Evolutionary conservation across 1,140 invertebrate species (phyloP), one percentile per base, ranked within the genome.

Genomic region (Diuraphis noxia): DNA sequence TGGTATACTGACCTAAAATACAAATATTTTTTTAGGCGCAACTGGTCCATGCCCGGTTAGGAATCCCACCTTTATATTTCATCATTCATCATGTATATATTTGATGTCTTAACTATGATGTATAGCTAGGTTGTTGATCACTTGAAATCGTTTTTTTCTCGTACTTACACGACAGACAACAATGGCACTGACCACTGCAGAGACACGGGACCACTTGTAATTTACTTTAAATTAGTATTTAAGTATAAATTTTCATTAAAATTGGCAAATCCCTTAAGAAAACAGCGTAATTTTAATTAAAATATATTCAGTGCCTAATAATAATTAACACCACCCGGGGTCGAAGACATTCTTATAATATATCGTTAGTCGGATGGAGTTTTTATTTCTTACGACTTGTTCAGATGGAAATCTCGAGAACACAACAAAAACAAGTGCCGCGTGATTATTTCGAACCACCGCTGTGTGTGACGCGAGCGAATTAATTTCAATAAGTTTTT

Each of bases 401-500:
- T 40, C 36, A 17, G 56, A n/a, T n/a, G 79, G 38, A 81, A 81
- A 38, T 40, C 79, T 38, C 3, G 79, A 81, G n/a, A 72, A 72
- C n/a, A 63, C 30, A 72, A 72, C 36, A 81, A 40, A 79, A 81
- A 81, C 38, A 38, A 38, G 23, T 81, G 36, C 21, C 8, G 2
- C 38, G 56, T 5, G 36, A 38, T 81, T 81, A 81, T 81, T 81
- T 36, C 36, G n/a, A 34, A n/a, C 56, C 56, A 13, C 36, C 36
- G 79, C 79, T 81, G 79, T 25, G 36, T 40, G 81, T 82, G 81
- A 82, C 81, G 30, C 25, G 40, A 82, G 38, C 23, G 17, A 82
- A 30, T 82, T 82, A 82, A 82, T 82, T 82, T 82, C 25, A 82
- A 82, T 82, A 41, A 40, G 36, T 82, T 40, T 82, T 41, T 41